These are phyloP conservation scores for Gnatocerus cornutus DNA, from an alignment of 2,888 invertebrate species.

Conservation along the genomic window DNA sequence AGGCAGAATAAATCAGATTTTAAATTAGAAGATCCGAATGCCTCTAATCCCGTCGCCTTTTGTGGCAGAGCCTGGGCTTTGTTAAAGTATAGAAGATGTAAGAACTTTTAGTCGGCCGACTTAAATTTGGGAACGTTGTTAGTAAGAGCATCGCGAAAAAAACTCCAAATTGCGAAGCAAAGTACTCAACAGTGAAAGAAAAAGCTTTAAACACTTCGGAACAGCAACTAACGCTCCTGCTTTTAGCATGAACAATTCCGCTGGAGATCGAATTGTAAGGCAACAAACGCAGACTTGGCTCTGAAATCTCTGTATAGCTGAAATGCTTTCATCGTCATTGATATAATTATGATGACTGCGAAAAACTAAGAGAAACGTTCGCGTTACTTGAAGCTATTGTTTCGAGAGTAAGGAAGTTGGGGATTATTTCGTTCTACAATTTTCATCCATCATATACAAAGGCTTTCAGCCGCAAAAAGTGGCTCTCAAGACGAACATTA, in stretches of 20 bases:
- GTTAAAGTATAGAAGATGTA: constrained; percentile 36
- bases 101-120: constrained; percentile 34
- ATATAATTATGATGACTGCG: constrained; percentile 28
- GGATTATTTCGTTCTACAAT: constrained; percentile 2
- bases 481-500: too few species aligned
- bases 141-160: constrained; percentile 27
- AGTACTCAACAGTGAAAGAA: constrained; percentile 37
- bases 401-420: constrained; percentile 14
- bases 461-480: too few species aligned
- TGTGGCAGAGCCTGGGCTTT: constrained; percentile 36
- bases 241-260: constrained; percentile 47
- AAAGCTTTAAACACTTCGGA: constrained; percentile 45
- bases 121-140: constrained; percentile 44
- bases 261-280: constrained; percentile 38
- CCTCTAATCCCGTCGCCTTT: constrained; percentile 45
- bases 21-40: constrained; percentile 55
- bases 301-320: constrained; percentile 15
- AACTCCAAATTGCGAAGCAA: constrained; percentile 36
- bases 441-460: not conserved
- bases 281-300: constrained; percentile 7
- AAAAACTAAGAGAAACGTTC: constrained; percentile 23
- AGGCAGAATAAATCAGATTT: constrained; percentile 57
- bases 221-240: constrained; percentile 37
- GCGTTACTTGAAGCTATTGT: constrained; percentile 10
- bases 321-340: constrained; percentile 17